Conservation (phyloP, 2,113 vertebrate genomes). For the Grammomys surdaster region DNA sequence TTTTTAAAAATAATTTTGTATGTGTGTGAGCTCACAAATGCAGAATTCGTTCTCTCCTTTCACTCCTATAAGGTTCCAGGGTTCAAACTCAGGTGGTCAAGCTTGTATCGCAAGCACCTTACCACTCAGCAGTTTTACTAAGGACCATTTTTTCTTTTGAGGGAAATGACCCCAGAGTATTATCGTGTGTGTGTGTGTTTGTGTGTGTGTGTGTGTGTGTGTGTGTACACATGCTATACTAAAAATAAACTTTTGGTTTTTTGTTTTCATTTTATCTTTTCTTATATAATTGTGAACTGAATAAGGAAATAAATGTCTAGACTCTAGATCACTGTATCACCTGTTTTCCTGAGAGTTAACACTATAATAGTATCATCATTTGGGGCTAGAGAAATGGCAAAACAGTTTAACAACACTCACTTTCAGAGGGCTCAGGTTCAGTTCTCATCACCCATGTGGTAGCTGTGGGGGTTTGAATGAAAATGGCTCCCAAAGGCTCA, state of each 20-base stretch:
- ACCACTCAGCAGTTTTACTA: neutral
- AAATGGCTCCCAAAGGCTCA: neutral
- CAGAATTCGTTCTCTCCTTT: neutral
- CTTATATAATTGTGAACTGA: constrained; percentile 28
- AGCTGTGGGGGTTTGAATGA: neutral
- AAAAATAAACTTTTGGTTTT: neutral
- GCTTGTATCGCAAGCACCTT: neutral
- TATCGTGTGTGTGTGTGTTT: too few species aligned
- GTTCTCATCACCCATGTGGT: neutral
- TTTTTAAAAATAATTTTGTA: neutral
- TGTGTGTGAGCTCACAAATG: neutral
- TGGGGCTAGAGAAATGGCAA: neutral
- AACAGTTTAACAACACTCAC: neutral
- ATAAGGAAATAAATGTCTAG: constrained; percentile 21
- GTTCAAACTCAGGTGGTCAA: neutral
- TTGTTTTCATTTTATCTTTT: constrained; percentile 33
- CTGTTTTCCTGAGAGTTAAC: constrained; percentile 11
- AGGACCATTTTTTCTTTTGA: neutral
- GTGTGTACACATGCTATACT: neutral
- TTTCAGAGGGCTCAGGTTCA: neutral
- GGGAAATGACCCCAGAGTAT: neutral
- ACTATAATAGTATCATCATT: constrained; percentile 1
- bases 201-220: neutral
- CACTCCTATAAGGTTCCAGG: neutral
- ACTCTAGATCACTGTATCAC: neutral